These are phyloP conservation scores for Anguilla rostrata DNA, from an alignment of 2,113 vertebrate genomes.

Conservation along the genomic window DNA sequence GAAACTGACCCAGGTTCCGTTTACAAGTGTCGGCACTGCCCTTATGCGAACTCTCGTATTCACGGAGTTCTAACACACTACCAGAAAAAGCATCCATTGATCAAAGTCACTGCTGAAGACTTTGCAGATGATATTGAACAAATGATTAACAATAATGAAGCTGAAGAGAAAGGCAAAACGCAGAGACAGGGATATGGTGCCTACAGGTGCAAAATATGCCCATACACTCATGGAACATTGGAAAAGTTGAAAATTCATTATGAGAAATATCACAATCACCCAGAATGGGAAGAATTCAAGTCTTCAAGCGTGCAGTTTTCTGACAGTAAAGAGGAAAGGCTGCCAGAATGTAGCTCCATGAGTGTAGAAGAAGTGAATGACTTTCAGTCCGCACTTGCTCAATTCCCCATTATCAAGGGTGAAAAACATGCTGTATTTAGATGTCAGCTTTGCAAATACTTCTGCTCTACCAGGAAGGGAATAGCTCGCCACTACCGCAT, in stretches of 20 bases:
- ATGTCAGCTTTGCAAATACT: slow-evolving; percentile 82
- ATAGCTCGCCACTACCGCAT: slow-evolving; percentile 78
- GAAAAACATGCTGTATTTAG: slow-evolving; percentile 69
- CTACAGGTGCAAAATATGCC: slow-evolving; percentile 80
- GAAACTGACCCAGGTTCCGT: slow-evolving; percentile 72
- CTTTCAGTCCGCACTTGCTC: slow-evolving; percentile 52
- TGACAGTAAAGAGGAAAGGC: slow-evolving; percentile 56
- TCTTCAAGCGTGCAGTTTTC: slow-evolving; percentile 59
- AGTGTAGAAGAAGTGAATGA: slow-evolving; percentile 58
- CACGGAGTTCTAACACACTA: slow-evolving; percentile 87
- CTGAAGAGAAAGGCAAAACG: slow-evolving; percentile 66
- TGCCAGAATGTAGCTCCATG: slow-evolving; percentile 60
- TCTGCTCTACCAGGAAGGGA: slow-evolving; percentile 75
- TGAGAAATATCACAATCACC: slow-evolving; percentile 70
- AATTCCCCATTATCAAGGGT: slow-evolving; percentile 68
- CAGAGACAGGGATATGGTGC: slow-evolving; percentile 78
- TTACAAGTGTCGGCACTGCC: slow-evolving; percentile 81
- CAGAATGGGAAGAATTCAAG: slow-evolving; percentile 65
- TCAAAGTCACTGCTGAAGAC: slow-evolving; percentile 77
- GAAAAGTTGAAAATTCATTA: slow-evolving; percentile 79
- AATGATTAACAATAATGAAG: slow-evolving; percentile 60
- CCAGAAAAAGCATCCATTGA: slow-evolving; percentile 79
- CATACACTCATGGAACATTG: slow-evolving; percentile 72
- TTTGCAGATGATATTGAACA: slow-evolving; percentile 77
- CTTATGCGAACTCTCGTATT: slow-evolving; percentile 80